Base-by-base conservation (phyloP, 2,888 invertebrate species). In the Galeruca laticollis region DNA sequence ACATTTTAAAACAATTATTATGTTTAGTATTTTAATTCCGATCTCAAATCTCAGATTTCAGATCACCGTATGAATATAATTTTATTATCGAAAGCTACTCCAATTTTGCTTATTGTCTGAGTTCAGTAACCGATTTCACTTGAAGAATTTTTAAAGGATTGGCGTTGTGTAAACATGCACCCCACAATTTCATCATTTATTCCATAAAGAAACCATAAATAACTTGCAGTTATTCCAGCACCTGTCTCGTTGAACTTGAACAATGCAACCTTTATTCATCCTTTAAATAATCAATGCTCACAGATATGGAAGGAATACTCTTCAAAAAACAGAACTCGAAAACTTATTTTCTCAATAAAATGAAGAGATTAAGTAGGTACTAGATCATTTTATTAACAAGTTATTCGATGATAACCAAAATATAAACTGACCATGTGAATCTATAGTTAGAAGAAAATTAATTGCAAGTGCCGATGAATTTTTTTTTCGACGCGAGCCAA, bases 101-200 rank as follows among this genome's bases (percentile, higher is more conserved):
- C 31, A 35, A 35, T 57, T 57, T 57, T 57, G 35, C 56, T 57
- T 57, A 35, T 35, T 57, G 56, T 10, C 10, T 13, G 26, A 37
- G 35, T 35, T 57, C 56, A 33, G 56, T 35, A 15, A 11, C 33
- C 56, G 56, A 35, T 57, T 57, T 57, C 56, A 57, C 56, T 33
- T 33, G 33, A 57, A 57, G 56, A 57, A 57, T 57, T 57, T 57
- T 57, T 57, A 57, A 33, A 57, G 56, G 56, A 15, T 57, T 57
- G 56, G 56, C 33, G 18, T 57, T 57, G 15, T 35, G 35, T 11
- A 35, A 35, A 33, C 31, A 35, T 33, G 15, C 56, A 57, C 56
- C 35, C 56, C 35, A 57, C 15, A 35, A 57, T 57, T 10, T 57
- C 15, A 57, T 11, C 35, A 54, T n/a, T 31, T 54, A 54, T 31